Conservation (phyloP, 2,888 invertebrate genomes). For the Merodon equestris region DNA sequence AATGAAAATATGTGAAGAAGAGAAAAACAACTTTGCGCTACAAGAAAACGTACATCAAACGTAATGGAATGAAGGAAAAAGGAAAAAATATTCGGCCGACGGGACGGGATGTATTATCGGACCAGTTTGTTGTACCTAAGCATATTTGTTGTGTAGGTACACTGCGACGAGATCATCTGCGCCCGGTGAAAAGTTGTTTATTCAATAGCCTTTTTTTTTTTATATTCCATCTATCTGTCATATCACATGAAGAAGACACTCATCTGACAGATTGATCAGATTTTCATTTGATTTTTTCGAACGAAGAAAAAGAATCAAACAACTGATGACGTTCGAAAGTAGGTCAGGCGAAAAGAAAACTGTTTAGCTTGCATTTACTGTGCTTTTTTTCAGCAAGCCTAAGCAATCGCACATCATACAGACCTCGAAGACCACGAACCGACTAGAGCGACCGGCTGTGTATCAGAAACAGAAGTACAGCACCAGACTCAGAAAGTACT, state of each 20-base stretch:
- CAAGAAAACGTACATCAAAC: too few species aligned
- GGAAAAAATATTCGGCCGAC: too few species aligned
- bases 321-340: slow-evolving; percentile 49
- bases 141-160: too few species aligned
- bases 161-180: slow-evolving; percentile 3
- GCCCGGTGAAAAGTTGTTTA: slow-evolving; percentile 44
- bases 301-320: too few species aligned
- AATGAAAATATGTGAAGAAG: slow-evolving; percentile 18
- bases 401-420: too few species aligned
- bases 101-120: too few species aligned
- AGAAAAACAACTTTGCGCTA: slow-evolving; percentile 19
- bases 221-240: too few species aligned
- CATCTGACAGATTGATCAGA: too few species aligned
- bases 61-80: too few species aligned
- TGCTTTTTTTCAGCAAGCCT: too few species aligned
- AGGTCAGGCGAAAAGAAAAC: slow-evolving; percentile 44
- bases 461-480: neutral
- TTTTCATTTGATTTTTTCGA: too few species aligned
- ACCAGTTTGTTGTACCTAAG: neutral
- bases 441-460: slow-evolving; percentile 25
- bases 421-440: slow-evolving; percentile 1
- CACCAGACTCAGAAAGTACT: slow-evolving; percentile 13
- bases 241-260: too few species aligned
- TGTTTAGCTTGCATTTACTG: slow-evolving; percentile 46
- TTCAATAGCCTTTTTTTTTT: slow-evolving; percentile 11